Evolutionary conservation across 2,888 invertebrate species (phyloP).

Genomic region (Protophormia terraenovae): DNA sequence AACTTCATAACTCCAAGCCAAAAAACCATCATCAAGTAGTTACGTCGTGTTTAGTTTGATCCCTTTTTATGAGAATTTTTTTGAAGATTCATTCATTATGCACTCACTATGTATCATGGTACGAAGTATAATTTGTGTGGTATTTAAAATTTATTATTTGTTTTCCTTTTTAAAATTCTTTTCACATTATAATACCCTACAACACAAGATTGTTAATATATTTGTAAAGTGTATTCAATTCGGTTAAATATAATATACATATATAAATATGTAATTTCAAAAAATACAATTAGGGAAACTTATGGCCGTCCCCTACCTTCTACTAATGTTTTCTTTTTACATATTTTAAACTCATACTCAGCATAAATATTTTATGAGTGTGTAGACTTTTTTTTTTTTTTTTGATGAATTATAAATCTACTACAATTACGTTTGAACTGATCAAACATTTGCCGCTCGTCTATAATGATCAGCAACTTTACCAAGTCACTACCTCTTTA

Average conservation of each 20-base stretch:
- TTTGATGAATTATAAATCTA: constrained; percentile 21
- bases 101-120: neutral
- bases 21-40: too few relatives aligned
- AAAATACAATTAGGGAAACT: neutral
- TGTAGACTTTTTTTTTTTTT: neutral
- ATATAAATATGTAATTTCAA: neutral
- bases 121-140: neutral
- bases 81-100: neutral
- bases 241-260: too few relatives aligned
- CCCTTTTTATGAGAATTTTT: neutral
- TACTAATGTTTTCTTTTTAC: neutral
- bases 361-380: neutral
- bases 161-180: too few relatives aligned
- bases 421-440: constrained; percentile 8
- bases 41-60: too few relatives aligned
- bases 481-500: neutral
- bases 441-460: constrained; percentile 13
- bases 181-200: too few relatives aligned
- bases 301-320: neutral
- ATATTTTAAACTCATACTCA: neutral
- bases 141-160: too few relatives aligned
- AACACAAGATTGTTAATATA: too few relatives aligned
- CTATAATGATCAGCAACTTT: neutral
- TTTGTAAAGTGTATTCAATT: too few relatives aligned
- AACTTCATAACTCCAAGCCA: too few relatives aligned